Percentiles rank a stretch among this genome's conserved stretches.
Conservation (phyloP, 2,888 invertebrate species). For the Tachystola acroxantha region DNA sequence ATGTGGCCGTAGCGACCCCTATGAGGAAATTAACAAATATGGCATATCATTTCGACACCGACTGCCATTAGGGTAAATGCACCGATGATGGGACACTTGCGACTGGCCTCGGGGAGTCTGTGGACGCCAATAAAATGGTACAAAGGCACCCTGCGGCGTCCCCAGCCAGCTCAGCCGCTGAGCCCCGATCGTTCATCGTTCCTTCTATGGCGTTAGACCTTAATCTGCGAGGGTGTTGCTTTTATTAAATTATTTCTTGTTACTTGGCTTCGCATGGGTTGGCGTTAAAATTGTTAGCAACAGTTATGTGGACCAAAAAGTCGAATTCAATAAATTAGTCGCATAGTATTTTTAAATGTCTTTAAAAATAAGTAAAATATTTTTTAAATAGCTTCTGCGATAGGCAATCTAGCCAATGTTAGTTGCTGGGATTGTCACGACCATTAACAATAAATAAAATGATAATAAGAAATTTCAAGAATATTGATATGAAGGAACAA, state of each 20-base stretch:
- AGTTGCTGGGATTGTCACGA: too few relatives aligned
- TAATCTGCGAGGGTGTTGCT: slow-evolving; percentile 51
- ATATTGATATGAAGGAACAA: too few relatives aligned
- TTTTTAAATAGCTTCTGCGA: too few relatives aligned
- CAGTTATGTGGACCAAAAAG: too few relatives aligned
- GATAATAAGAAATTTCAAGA: too few relatives aligned
- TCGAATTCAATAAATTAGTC: too few relatives aligned
- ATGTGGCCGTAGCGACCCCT: slow-evolving; percentile 16
- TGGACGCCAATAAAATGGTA: slow-evolving; percentile 64
- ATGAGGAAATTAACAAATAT: slow-evolving; percentile 43
- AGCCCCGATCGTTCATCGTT: slow-evolving; percentile 13
- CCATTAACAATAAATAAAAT: too few relatives aligned
- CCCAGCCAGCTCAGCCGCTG: slow-evolving; percentile 16
- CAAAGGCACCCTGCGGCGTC: slow-evolving; percentile 49
- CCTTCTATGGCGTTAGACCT: slow-evolving; percentile 55
- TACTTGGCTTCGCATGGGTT: slow-evolving; percentile 23
- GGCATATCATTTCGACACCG: slow-evolving; percentile 37
- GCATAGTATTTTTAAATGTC: too few relatives aligned
- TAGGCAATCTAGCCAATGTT: too few relatives aligned
- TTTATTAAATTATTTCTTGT: slow-evolving; percentile 62
- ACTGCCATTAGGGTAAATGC: slow-evolving; percentile 29
- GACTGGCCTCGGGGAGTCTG: slow-evolving; percentile 45
- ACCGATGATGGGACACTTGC: slow-evolving; percentile 32
- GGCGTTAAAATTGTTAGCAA: slow-evolving; percentile 12
- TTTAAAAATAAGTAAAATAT: too few relatives aligned